Evolutionary conservation across 2,113 vertebrate genomes (phyloP).

Genomic region (Ibidorhyncha struthersii): DNA sequence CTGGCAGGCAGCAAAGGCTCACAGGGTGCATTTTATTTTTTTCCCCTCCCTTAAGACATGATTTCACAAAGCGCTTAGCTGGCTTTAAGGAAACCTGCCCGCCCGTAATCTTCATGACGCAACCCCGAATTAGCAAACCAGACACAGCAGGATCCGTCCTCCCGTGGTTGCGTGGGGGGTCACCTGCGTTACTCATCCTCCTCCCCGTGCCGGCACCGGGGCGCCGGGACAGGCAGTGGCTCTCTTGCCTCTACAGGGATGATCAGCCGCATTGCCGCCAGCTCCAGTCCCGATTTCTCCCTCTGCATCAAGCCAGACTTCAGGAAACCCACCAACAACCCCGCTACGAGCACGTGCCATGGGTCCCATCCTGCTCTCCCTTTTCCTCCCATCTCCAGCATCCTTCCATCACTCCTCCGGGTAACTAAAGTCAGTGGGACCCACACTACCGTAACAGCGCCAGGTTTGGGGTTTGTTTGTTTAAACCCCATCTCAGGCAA

Average conservation of each 20-base stretch:
- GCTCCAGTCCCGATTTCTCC: not conserved
- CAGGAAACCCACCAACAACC: not conserved
- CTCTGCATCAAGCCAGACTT: not conserved
- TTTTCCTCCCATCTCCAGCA: not conserved
- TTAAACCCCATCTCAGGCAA: not conserved
- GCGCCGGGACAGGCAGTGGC: rapidly evolving
- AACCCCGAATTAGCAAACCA: slow-evolving; percentile 4
- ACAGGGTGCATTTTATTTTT: slow-evolving; percentile 1
- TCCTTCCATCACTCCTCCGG: not conserved
- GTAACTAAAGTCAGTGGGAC: not conserved
- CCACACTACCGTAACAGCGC: not conserved
- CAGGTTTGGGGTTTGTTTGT: not conserved
- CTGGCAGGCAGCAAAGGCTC: not conserved
- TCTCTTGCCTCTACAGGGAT: not conserved
- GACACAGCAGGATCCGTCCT: not conserved
- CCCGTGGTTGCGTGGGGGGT: not conserved
- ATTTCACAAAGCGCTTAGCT: slow-evolving; percentile 4
- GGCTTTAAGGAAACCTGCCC: not conserved
- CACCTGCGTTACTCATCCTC: not conserved
- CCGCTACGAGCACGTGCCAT: rapidly evolving
- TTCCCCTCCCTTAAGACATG: slow-evolving; percentile 12
- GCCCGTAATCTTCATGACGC: not conserved
- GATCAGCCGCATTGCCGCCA: not conserved
- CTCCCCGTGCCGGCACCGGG: rapidly evolving
- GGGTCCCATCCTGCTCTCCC: not conserved